Percentiles rank a stretch among this genome's conserved stretches.
These are phyloP conservation scores for Paradisaea rubra DNA, from an alignment of 2,113 vertebrate species.

Conservation along the genomic window DNA sequence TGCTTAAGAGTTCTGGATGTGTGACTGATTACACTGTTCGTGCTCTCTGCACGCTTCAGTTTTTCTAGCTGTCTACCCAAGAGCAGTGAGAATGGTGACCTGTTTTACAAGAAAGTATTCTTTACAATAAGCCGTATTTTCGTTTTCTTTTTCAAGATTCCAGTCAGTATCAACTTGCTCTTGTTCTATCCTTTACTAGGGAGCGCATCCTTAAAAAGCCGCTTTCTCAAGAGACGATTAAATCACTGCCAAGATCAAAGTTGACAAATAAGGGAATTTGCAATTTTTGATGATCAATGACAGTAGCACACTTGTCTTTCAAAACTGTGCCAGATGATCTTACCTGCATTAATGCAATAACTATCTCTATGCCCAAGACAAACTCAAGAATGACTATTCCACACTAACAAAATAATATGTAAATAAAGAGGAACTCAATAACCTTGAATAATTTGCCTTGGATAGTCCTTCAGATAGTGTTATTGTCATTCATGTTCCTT, in stretches of 20 bases:
- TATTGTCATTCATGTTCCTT: background rate
- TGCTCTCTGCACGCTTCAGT: background rate
- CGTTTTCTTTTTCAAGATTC: background rate
- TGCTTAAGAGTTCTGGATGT: background rate
- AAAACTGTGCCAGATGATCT: background rate
- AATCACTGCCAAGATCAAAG: background rate
- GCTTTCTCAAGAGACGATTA: background rate
- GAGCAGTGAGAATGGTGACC: background rate
- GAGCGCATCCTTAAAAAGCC: background rate
- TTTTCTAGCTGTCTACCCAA: background rate
- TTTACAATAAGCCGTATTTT: background rate
- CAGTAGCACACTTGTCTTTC: background rate
- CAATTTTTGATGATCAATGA: background rate
- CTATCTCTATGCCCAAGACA: background rate
- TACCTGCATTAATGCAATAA: background rate
- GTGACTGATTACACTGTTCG: accelerated
- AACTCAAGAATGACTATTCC: background rate
- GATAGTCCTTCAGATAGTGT: background rate
- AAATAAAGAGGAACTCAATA: background rate
- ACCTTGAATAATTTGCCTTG: background rate
- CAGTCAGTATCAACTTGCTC: background rate
- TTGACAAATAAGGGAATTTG: background rate
- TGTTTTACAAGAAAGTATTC: background rate
- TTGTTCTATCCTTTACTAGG: background rate
- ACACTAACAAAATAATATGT: background rate